Percentiles rank a stretch among this genome's conserved stretches.
Evolutionary conservation across 2,888 invertebrate genomes (phyloP).

Genomic region (Tribolium freemani): DNA sequence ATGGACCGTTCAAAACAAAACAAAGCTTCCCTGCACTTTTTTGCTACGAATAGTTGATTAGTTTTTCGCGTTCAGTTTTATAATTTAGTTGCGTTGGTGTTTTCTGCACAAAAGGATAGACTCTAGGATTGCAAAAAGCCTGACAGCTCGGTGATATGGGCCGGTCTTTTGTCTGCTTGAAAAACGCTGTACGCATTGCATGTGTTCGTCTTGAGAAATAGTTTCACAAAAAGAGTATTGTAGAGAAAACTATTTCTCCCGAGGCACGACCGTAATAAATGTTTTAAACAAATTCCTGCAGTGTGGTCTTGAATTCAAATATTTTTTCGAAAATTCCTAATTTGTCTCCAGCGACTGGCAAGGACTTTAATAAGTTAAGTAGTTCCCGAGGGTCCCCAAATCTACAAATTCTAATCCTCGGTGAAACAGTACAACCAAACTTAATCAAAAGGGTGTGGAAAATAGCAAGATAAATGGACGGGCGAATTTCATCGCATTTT

Average conservation of each 20-base stretch:
- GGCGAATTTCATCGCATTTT: constrained; percentile 13
- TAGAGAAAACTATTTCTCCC: constrained; percentile 12
- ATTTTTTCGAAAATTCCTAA: neutral
- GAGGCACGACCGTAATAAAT: neutral
- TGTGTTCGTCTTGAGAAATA: constrained; percentile 25
- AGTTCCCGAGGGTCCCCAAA: constrained; percentile 5
- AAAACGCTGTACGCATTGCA: constrained; percentile 25
- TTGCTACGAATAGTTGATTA: too few species aligned
- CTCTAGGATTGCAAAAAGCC: constrained; percentile 12
- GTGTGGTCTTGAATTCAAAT: constrained; percentile 1
- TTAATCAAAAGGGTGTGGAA: neutral
- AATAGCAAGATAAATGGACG: constrained; percentile 1
- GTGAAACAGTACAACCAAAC: constrained; percentile 1
- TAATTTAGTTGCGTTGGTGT: too few species aligned
- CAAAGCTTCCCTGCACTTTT: too few species aligned
- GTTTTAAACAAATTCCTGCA: neutral
- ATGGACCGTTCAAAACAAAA: neutral
- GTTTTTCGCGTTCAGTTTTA: too few species aligned
- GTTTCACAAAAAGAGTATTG: constrained; percentile 19
- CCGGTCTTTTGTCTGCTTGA: constrained; percentile 13
- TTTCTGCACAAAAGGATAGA: neutral
- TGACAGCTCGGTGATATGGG: constrained; percentile 26
- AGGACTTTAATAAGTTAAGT: constrained; percentile 16
- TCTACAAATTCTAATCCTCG: constrained; percentile 18
- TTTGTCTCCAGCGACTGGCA: constrained; percentile 7